Evolutionary conservation across 2,888 invertebrate genomes (phyloP).

Genomic region (Acanthococcus lagerstroemiae): DNA sequence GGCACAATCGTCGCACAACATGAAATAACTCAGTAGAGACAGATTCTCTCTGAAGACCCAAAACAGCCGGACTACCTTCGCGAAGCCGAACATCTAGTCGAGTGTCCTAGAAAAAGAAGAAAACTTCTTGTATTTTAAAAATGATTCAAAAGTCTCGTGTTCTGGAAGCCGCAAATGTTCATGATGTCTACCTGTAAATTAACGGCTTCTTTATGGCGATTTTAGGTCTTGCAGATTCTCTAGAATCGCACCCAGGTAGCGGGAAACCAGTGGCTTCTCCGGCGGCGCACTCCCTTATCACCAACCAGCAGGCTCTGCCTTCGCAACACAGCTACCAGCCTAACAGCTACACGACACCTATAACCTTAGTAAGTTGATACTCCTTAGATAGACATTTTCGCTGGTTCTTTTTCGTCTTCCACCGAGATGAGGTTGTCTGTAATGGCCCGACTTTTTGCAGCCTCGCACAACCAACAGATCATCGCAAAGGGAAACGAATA

Average conservation of each 20-base stretch:
- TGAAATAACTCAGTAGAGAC: too few relatives aligned
- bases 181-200: too few relatives aligned
- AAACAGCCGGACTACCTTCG: too few relatives aligned
- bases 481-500: conserved; percentile 4
- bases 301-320: conserved; percentile 47
- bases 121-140: too few relatives aligned
- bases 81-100: too few relatives aligned
- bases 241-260: conserved; percentile 42
- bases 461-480: conserved; percentile 9
- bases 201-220: not conserved
- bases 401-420: too few relatives aligned
- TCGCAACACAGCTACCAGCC: conserved; percentile 60
- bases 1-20: too few relatives aligned
- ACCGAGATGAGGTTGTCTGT: not conserved
- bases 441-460: not conserved
- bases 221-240: conserved; percentile 10
- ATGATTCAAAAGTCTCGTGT: too few relatives aligned
- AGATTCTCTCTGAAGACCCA: too few relatives aligned
- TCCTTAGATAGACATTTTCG: too few relatives aligned
- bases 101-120: too few relatives aligned
- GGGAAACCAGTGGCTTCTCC: conserved; percentile 63
- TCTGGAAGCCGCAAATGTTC: too few relatives aligned
- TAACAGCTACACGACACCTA: conserved; percentile 47
- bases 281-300: conserved; percentile 66
- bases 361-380: conserved; percentile 22